Evolutionary conservation across 1,140 invertebrate genomes (phyloP), one percentile per base, ranked within the genome.

Genomic region (Drosophila asahinai): DNA sequence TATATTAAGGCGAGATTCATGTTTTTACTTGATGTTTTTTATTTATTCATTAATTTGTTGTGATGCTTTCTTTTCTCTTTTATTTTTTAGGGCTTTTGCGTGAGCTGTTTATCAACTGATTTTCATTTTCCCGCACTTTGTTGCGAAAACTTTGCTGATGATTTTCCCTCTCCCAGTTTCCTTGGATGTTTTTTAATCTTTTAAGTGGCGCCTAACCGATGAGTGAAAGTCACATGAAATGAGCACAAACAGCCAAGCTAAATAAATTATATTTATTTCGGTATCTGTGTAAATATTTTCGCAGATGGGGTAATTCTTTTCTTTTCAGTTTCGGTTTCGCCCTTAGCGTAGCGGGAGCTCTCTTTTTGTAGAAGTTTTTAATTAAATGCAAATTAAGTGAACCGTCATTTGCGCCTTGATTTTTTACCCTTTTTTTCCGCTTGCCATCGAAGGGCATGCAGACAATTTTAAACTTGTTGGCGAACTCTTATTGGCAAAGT

Each of bases 331-430:
- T 30, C 11, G 19, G 58, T 49, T 58, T 45, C 43, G 70, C 19
- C 40, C 48, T 58, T 14, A 4, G n/a, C 45, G 36, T 38, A 38
- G 38, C 45, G 1, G 19, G 40, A 40, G 15, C 38, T 40, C 59
- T 60, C 45, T 59, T 75, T 78, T 75, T 78, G 59, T 72, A 47
- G 49, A 89, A 83, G 48, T 81, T 89, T 89, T 63, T 89, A 89
- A 89, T 89, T 89, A 89, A 89, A 89, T 89, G 84, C 84, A 89
- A 89, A 89, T 89, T 89, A 89, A 79, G 70, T 79, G 71, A 81
- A 72, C 71, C 78, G 74, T 79, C 80, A 74, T 89, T 73, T 79
- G 49, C 76, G 75, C 68, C 77, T 83, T 75, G 71, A 60, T 70
- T 70, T 86, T 54, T 83, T 78, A 64, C 62, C 73, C 73, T 71